Percentiles rank a stretch among this genome's conserved stretches.
These are phyloP conservation scores for Ametastegia equiseti DNA, from an alignment of 2,888 invertebrate species.

Conservation along the genomic window DNA sequence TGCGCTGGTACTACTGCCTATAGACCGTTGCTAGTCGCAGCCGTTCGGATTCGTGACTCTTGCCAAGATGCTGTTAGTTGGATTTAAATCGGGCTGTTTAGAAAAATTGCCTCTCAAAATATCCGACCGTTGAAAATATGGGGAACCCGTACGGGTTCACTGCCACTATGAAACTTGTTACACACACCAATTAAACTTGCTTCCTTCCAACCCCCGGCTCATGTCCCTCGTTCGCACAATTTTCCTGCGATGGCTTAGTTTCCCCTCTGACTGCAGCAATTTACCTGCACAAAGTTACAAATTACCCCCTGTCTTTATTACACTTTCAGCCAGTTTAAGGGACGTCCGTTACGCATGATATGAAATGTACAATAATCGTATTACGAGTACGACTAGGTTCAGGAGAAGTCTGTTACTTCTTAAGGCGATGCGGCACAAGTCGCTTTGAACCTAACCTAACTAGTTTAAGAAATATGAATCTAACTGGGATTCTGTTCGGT, in stretches of 20 bases:
- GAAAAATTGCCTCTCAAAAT: conserved; percentile 52
- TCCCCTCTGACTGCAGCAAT: neutral
- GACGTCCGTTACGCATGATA: too few species aligned
- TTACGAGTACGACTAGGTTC: too few species aligned
- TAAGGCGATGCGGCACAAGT: too few species aligned
- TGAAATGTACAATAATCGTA: too few species aligned
- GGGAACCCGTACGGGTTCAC: conserved; percentile 21
- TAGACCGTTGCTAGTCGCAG: neutral
- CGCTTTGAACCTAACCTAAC: too few species aligned
- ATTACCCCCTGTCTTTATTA: neutral
- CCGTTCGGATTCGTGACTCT: conserved; percentile 28
- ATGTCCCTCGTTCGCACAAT: too few species aligned
- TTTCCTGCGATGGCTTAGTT: neutral
- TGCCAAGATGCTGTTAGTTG: conserved; percentile 50
- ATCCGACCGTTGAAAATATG: conserved; percentile 40
- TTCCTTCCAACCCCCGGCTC: too few species aligned
- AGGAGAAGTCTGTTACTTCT: too few species aligned
- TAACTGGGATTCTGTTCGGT: too few species aligned
- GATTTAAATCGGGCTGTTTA: conserved; percentile 52
- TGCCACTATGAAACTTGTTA: conserved; percentile 18
- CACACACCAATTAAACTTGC: neutral
- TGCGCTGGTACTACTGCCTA: neutral
- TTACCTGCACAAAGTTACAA: neutral
- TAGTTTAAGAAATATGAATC: too few species aligned
- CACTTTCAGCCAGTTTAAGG: too few species aligned